Percentiles rank a stretch among this genome's conserved stretches.
phyloP scores from a whole-genome alignment of 37 sponge, comb jelly and placozoan species.

The Spongilla lacustris region DNA sequence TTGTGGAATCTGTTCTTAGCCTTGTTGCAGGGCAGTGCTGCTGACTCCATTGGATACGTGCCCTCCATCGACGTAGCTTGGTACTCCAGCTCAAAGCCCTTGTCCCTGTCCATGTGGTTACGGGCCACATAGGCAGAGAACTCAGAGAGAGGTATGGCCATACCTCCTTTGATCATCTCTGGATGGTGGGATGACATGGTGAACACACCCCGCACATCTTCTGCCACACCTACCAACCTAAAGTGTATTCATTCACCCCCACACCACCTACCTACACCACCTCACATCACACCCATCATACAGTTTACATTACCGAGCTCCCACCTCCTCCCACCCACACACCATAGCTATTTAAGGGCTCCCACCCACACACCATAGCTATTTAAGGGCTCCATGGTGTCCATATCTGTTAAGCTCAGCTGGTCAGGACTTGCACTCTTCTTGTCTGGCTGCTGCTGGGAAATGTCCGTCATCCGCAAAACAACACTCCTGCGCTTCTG shows the following conservation, averaged over 20 bases:
- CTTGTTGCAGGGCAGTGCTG: conserved; percentile 28
- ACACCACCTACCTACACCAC: not conserved
- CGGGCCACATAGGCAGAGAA: conserved; percentile 60
- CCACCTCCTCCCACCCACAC: not conserved
- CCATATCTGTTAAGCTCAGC: not conserved
- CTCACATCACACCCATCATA: too few relatives aligned
- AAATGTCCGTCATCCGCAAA: not conserved
- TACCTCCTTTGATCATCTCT: conserved; percentile 15
- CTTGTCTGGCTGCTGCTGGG: not conserved
- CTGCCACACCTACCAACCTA: not conserved
- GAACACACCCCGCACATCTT: not conserved
- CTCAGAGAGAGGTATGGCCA: conserved; percentile 16
- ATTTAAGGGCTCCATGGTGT: not conserved
- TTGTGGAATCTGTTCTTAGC: conserved; percentile 72
- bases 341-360: not conserved
- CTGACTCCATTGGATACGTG: not conserved
- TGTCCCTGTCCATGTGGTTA: conserved; percentile 73
- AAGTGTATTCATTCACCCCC: not conserved
- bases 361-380: not conserved
- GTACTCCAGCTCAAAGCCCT: conserved; percentile 73
- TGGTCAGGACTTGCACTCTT: not conserved
- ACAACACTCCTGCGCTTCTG: not conserved
- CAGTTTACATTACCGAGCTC: not conserved
- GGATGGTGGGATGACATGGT: not conserved
- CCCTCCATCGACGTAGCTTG: conserved; percentile 26